Evolutionary conservation across 1,140 invertebrate genomes (phyloP), one percentile per base, ranked within the genome.

Genomic region (Philopotamus ludificatus): DNA sequence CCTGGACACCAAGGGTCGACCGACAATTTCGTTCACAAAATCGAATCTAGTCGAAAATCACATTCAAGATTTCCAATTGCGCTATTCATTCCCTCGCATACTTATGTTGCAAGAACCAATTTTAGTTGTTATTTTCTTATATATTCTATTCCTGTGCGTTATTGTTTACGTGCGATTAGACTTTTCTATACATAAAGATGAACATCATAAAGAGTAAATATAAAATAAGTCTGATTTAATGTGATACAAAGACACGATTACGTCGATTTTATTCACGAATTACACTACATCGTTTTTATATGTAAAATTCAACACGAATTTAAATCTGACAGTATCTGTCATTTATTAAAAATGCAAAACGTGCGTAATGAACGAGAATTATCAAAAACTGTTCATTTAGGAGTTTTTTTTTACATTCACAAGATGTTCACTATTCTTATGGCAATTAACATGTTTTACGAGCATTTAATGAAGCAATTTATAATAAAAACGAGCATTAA

Each of bases 111-210:
- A 95, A 75, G 97, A 99, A 76, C 97, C 97, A 0, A 74, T 98
- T 4, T 76, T 99, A 18, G 89, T 97, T 34, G 87, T 94, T 54
- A 80, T 86, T 23, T 96, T 95, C 65, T 87, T 99, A 65, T 97
- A 95, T 77, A 75, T 94, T 15, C 77, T 99, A 25, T 99, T 99
- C 79, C 72, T 98, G 3, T 77, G 90, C 71, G 92, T 98, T 34
- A 97, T 99, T 73, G 82, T 98, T 70, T 97, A 97, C 81, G 91
- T 98, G 44, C 84, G 97, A 60, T 80, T 99, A 70, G 97, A 99
- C 80, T 98, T 99, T 79, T 95, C 95, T 51, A 94, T 98, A 67
- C 79, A 81, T 66, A 82, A 82, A 74, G 72, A 79, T 71, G 78
- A 84, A 71, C 78, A 79, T 64, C 81, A 74, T 64, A 79, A 79